Conservation (phyloP, 1,140 invertebrate genomes). For the Drosophila nebulosa region DNA sequence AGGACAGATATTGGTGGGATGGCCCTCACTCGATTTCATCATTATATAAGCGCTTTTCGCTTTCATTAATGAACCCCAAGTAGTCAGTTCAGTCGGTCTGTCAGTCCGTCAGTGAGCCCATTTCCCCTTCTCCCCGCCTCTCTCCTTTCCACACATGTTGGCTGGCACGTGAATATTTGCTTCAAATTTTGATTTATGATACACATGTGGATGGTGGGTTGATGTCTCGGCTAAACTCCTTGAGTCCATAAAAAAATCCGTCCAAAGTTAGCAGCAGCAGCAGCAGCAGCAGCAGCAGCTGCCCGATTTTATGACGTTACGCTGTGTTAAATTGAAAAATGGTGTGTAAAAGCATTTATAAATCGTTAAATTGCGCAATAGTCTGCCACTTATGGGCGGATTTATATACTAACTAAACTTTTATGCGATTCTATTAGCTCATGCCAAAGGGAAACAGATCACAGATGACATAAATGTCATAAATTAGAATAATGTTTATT, state of each 20-base stretch:
- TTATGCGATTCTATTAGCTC: background rate
- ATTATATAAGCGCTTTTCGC: conserved; percentile 72
- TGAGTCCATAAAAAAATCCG: background rate
- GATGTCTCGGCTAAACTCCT: conserved; percentile 39
- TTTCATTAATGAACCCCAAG: conserved; percentile 63
- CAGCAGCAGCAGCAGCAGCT: conserved; percentile 23
- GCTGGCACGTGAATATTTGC: conserved; percentile 66
- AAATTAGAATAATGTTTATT: background rate
- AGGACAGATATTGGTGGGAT: conserved; percentile 26
- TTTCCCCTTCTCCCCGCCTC: background rate
- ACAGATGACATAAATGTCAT: background rate
- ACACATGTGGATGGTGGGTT: conserved; percentile 43
- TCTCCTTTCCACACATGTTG: conserved; percentile 12
- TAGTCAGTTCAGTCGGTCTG: background rate
- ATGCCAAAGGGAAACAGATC: background rate
- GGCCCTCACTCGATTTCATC: conserved; percentile 7
- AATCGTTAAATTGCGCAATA: conserved; percentile 54
- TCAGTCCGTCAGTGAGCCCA: background rate
- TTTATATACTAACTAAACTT: conserved; percentile 1
- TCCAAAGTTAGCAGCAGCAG: conserved; percentile 3
- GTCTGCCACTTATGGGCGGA: conserved; percentile 3
- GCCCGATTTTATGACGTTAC: conserved; percentile 31
- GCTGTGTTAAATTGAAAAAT: conserved; percentile 75
- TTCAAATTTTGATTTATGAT: conserved; percentile 71
- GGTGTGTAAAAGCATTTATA: conserved; percentile 69